phyloP scores from a whole-genome alignment of 2,797 vertebrate genomes.

The Halcyon leucocephala region DNA sequence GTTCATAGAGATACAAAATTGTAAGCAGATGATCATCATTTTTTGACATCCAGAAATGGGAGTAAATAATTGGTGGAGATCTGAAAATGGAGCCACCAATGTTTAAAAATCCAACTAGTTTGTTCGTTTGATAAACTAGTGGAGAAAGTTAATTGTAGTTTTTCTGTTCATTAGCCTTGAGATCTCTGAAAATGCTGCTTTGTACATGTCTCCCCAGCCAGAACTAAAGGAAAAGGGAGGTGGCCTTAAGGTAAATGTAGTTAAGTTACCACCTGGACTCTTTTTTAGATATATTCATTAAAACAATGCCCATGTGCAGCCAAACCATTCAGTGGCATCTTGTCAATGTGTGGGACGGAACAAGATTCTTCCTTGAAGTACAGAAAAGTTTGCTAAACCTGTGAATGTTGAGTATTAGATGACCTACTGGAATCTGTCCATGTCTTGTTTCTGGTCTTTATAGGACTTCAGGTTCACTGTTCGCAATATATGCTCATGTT shows the following conservation, averaged over 20 bases:
- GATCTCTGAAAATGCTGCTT: not conserved
- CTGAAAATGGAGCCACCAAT: not conserved
- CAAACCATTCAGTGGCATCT: not conserved
- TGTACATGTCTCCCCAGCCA: not conserved
- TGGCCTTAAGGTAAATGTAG: not conserved
- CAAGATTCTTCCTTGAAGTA: not conserved
- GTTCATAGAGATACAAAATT: not conserved
- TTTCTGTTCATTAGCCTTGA: not conserved
- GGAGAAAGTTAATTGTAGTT: not conserved
- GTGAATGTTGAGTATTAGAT: not conserved
- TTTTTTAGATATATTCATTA: not conserved
- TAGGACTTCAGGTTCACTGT: not conserved
- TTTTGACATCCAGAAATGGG: not conserved
- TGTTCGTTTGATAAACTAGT: not conserved
- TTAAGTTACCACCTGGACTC: not conserved
- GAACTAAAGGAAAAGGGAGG: not conserved
- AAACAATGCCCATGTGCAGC: not conserved
- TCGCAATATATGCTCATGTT: rapidly evolving
- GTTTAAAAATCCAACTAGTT: not conserved
- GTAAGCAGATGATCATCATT: not conserved
- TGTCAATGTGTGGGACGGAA: not conserved
- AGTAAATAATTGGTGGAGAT: not conserved
- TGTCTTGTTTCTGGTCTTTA: not conserved
- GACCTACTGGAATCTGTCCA: not conserved
- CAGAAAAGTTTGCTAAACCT: not conserved